These are phyloP conservation scores for Lithobius niger DNA, from an alignment of 1,140 invertebrate species.

Conservation along the genomic window DNA sequence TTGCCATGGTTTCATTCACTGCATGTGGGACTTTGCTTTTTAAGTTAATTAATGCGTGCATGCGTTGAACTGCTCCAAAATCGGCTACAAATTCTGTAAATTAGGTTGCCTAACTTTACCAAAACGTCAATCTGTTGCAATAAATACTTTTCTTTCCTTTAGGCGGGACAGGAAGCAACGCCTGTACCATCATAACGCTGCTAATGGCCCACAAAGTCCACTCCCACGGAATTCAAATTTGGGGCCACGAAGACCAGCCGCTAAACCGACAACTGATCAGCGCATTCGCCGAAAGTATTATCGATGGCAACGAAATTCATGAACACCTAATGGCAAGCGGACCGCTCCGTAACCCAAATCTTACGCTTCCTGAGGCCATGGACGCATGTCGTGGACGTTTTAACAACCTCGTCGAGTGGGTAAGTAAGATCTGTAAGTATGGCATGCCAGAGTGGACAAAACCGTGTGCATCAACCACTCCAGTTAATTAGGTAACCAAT, in stretches of 20 bases:
- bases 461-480: too few species aligned
- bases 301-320: constrained; percentile 25
- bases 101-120: too few species aligned
- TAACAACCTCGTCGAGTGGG: constrained; percentile 18
- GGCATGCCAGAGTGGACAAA: too few species aligned
- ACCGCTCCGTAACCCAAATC: constrained; percentile 15
- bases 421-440: background rate
- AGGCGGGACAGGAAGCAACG: constrained; percentile 19
- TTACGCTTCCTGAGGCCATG: constrained; percentile 22
- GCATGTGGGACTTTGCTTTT: too few species aligned
- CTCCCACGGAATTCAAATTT: constrained; percentile 17
- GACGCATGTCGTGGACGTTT: constrained; percentile 14
- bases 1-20: too few species aligned
- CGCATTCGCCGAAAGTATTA: constrained; percentile 21
- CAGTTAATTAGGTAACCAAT: too few species aligned
- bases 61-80: too few species aligned
- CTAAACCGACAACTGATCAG: constrained; percentile 18
- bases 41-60: too few species aligned
- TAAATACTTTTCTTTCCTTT: background rate
- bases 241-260: constrained; percentile 20
- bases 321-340: constrained; percentile 14
- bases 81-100: too few species aligned
- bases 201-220: constrained; percentile 17
- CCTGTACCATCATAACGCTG: constrained; percentile 21
- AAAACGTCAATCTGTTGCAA: too few species aligned